Base-by-base conservation (phyloP, 2,113 vertebrate species). In the Macrotus californicus region DNA sequence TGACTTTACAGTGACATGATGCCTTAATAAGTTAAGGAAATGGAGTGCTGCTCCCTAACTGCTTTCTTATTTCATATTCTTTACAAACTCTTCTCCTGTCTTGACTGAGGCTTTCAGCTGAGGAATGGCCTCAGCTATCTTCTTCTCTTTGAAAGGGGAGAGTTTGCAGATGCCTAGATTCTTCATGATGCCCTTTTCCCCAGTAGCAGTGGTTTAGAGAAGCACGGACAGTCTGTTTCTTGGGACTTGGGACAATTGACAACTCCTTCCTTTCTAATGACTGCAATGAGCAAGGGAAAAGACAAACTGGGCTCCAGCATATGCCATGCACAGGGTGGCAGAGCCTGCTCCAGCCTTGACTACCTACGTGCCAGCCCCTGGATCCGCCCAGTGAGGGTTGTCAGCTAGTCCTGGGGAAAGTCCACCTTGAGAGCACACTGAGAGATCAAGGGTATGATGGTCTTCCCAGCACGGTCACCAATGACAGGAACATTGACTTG, bases 281-380 rank as follows among this genome's bases (percentile, higher is more conserved):
- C 99, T 12, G 99, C 99, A 1, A 1, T 99, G 99, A 97, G 99
- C 83, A 36, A 99, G 97, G 2, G 99, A 99, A 98, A 99, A 99
- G 80, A 99, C 99, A 31, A 64, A 31, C 59, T 4, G 2, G 59
- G 59, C 26, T 64, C 59, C 11, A 31, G 59, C 59, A 31, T 14
- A 64, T 64, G 24, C 59, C 59, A 99, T 99, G 1, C 99, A 99
- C 73, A 99, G 98, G 6, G 99, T 99, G n/a, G 99, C 99, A 85
- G 99, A 99, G 31, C 99, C 99, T 95, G 99, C 99, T 95, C 99
- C 99, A 64, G 99, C 99, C 96, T 99, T 99, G 54, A 99, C 99
- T 84, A 99, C 99, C 97, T 99, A 99, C 0, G 99, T 99, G 86
- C 99, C 99, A 0, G 99, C 91, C 99, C 99, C 97, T 99, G 99